Conservation (phyloP, 1,140 invertebrate species). For the Dendrolimus punctatus region DNA sequence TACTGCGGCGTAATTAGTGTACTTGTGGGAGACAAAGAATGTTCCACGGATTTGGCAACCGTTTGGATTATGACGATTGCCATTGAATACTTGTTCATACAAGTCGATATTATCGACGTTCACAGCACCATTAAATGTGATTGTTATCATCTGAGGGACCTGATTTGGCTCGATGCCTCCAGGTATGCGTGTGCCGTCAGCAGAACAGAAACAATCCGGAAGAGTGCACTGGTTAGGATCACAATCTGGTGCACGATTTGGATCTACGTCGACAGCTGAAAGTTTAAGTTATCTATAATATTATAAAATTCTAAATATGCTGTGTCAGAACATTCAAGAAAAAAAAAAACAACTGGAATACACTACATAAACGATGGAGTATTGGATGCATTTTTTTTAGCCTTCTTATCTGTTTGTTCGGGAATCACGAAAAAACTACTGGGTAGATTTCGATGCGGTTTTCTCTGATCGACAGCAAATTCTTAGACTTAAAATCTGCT, state of each 20-base stretch:
- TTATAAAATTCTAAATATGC: not conserved
- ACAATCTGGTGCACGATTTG: constrained; percentile 91
- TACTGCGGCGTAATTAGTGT: constrained; percentile 95
- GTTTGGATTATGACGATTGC: constrained; percentile 90
- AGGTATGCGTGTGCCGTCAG: constrained; percentile 92
- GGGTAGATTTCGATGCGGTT: too few relatives aligned
- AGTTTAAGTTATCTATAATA: constrained; percentile 13
- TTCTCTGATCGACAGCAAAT: too few relatives aligned
- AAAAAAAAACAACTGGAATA: not conserved
- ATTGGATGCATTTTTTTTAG: too few relatives aligned
- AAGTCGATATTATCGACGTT: constrained; percentile 95
- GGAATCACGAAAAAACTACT: too few relatives aligned
- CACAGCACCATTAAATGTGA: constrained; percentile 95
- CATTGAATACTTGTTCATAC: constrained; percentile 93
- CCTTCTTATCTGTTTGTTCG: too few relatives aligned
- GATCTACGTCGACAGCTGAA: constrained; percentile 86
- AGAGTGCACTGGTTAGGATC: constrained; percentile 90
- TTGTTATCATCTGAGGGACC: constrained; percentile 95
- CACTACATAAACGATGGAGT: too few relatives aligned
- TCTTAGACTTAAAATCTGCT: too few relatives aligned
- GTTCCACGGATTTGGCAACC: constrained; percentile 94
- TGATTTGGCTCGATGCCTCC: constrained; percentile 85
- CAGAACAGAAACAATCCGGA: constrained; percentile 95
- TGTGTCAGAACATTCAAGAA: not conserved
- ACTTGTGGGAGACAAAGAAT: constrained; percentile 97